These are phyloP conservation scores for Zapornia atra DNA, from an alignment of 2,113 vertebrate genomes.

Conservation along the genomic window DNA sequence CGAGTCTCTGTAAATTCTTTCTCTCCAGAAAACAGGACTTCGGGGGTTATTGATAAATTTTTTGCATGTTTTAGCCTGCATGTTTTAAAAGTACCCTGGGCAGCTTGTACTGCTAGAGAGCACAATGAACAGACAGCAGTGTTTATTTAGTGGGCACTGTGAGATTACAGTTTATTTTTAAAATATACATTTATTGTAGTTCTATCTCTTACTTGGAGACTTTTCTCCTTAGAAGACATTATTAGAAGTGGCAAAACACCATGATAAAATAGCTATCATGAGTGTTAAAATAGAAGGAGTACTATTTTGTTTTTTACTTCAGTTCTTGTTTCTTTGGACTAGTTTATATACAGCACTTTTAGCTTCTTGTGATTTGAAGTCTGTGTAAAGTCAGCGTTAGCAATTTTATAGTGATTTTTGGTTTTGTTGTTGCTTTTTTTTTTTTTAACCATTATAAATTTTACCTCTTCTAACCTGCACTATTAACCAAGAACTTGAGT, in stretches of 20 bases:
- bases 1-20: conserved; percentile 27
- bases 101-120: neutral
- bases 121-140: neutral
- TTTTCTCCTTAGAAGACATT: neutral
- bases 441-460: neutral
- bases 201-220: neutral
- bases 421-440: neutral
- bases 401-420: neutral
- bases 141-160: conserved; percentile 28
- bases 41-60: conserved; percentile 7
- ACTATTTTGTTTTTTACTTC: neutral
- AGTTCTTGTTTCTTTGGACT: neutral
- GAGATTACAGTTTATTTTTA: conserved; percentile 18
- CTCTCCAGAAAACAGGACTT: conserved; percentile 28
- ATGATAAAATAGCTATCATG: neutral
- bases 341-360: neutral
- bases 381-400: neutral
- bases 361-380: neutral
- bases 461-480: neutral
- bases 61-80: conserved; percentile 28
- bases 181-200: neutral
- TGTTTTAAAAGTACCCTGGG: conserved; percentile 21
- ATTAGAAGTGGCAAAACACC: conserved; percentile 13
- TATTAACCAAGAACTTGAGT: neutral
- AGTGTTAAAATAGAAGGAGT: conserved; percentile 1